Evolutionary conservation across 2,113 vertebrate species (phyloP).

Genomic region (Semnopithecus entellus): DNA sequence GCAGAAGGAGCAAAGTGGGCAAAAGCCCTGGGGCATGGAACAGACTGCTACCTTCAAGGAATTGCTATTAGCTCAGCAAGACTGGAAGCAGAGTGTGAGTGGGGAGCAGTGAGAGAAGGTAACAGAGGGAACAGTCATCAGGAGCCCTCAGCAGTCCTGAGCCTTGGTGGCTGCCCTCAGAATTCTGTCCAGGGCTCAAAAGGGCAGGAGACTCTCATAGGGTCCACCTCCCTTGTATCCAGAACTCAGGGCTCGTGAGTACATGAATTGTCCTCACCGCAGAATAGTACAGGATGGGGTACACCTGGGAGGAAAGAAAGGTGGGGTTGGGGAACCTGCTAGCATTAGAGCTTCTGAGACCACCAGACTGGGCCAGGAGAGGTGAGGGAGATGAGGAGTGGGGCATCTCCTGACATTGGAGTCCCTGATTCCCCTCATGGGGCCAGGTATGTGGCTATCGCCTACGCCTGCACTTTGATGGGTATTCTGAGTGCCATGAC

Average conservation of each 20-base stretch:
- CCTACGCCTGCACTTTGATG: conserved; percentile 96
- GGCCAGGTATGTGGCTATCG: conserved; percentile 95
- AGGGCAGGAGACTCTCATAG: not conserved
- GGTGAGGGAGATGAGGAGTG: not conserved
- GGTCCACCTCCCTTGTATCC: not conserved
- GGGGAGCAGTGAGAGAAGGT: not conserved
- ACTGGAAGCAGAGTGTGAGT: not conserved
- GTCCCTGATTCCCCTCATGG: not conserved
- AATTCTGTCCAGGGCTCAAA: not conserved
- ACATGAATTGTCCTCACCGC: too few relatives aligned
- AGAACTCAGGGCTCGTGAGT: not conserved
- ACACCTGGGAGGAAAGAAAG: not conserved
- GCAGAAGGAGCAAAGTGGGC: not conserved
- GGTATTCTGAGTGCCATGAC: conserved; percentile 97
- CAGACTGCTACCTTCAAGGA: not conserved
- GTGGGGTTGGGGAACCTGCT: not conserved
- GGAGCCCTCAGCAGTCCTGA: not conserved
- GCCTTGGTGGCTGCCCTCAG: not conserved
- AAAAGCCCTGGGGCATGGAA: not conserved
- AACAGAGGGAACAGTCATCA: not conserved
- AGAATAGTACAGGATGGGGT: not conserved
- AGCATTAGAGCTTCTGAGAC: not conserved
- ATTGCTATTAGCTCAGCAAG: not conserved
- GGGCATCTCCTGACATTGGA: not conserved
- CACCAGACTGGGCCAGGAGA: not conserved